Evolutionary conservation across 2,113 vertebrate species (phyloP).

Genomic region (Cardinalis cardinalis): DNA sequence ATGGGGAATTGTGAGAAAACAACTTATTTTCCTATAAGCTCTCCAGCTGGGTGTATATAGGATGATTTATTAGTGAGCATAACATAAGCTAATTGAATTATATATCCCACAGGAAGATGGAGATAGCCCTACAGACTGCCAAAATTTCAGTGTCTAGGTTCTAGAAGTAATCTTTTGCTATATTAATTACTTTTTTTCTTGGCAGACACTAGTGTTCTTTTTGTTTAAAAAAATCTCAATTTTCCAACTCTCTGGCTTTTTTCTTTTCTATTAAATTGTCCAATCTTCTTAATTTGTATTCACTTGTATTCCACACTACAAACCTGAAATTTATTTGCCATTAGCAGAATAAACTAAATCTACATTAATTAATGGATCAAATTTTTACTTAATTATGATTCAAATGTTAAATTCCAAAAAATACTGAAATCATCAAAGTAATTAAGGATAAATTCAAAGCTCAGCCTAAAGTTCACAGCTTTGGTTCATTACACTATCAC

Average conservation of each 20-base stretch:
- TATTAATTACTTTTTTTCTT: conserved; percentile 51
- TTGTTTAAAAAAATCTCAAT: neutral
- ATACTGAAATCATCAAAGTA: neutral
- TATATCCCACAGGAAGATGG: conserved; percentile 57
- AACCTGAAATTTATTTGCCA: neutral
- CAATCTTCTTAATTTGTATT: neutral
- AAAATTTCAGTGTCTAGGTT: conserved; percentile 60
- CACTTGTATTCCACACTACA: neutral
- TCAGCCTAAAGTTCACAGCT: neutral
- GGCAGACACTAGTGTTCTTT: neutral
- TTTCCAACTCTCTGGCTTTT: conserved; percentile 10
- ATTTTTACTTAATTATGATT: neutral
- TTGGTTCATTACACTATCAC: neutral
- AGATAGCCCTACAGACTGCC: conserved; percentile 48
- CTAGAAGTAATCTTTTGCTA: conserved; percentile 43
- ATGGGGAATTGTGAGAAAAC: conserved; percentile 28
- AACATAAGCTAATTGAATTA: conserved; percentile 75
- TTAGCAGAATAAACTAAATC: neutral
- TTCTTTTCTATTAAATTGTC: neutral
- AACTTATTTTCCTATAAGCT: conserved; percentile 15
- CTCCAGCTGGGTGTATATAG: conserved; percentile 10
- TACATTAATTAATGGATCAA: neutral
- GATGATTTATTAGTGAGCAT: conserved; percentile 68
- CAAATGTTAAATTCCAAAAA: neutral
- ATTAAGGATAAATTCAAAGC: neutral